Evolutionary conservation across 1,140 invertebrate genomes (phyloP), one percentile per base, ranked within the genome.

Genomic region (Drosophila subpulchrella): DNA sequence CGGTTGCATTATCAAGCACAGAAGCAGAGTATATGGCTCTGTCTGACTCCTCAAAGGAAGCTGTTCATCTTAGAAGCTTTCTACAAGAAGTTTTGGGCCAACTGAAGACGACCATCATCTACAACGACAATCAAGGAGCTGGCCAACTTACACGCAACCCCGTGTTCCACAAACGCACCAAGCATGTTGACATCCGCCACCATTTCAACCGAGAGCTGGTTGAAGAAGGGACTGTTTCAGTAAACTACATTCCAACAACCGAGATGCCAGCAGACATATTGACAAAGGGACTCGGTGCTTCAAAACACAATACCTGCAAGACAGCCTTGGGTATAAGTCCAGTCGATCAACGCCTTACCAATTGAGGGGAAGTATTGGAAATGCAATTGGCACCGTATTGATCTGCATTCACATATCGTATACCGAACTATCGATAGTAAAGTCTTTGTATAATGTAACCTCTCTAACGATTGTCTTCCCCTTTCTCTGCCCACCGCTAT

Each of bases 21-120:
- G 54, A 30, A n/a, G 91, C 93, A 17, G 79, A 93, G 42, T 93
- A 54, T n/a, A 62, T 50, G 63, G 63, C 63, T 47, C 12, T 47
- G 46, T 47, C 38, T 2, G 38, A 56, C 36, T 56, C 38, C 7
- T 42, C 36, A 41, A 41, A 51, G 17, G 36, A 56, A 27, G 53
- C 53, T n/a, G 53, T 56, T 34, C 48, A 51, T 34, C 48, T 51
- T 34, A 51, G 48, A 32, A 56, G 38, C 53, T 41, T 51, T 15
- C 53, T 41, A 27, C 6, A 15, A 56, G 53, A 56, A 41, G 13
- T 56, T 56, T 41, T 56, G 38, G 54, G 36, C 11, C 24, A 41
- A 41, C 54, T 47, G 20, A 41, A 41, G 12, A 27, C 36, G n/a
- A 56, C 7, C 8, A 6, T 15, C 36, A 56, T 56, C 20, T n/a